A percentile compares a stretch with the other conserved stretches of the same genome.
These are phyloP conservation scores for Poecile atricapillus DNA, from an alignment of 2,113 vertebrate species.

Conservation along the genomic window DNA sequence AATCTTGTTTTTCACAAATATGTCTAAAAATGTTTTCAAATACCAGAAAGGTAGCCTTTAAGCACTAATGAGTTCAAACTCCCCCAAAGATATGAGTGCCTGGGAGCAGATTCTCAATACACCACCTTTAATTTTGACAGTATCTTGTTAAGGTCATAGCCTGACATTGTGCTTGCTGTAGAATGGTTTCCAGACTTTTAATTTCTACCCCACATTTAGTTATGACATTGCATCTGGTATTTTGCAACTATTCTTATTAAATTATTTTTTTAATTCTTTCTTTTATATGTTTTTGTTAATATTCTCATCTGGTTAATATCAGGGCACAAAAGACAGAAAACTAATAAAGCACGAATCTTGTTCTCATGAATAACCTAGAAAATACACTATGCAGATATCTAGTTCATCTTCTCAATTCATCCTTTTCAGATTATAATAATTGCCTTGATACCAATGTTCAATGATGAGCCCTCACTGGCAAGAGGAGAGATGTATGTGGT, in stretches of 20 bases:
- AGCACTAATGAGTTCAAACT: not conserved
- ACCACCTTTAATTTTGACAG: not conserved
- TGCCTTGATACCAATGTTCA: not conserved
- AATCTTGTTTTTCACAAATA: not conserved
- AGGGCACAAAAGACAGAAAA: not conserved
- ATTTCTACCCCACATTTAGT: not conserved
- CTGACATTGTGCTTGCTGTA: not conserved
- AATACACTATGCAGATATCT: not conserved
- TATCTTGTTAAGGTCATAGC: not conserved
- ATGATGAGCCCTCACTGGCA: not conserved
- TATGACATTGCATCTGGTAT: not conserved
- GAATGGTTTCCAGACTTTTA: not conserved
- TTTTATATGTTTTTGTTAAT: not conserved
- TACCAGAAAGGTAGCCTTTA: not conserved
- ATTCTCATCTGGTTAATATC: not conserved
- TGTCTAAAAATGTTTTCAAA: not conserved
- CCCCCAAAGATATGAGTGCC: not conserved
- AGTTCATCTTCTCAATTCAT: not conserved
- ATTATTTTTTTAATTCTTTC: not conserved
- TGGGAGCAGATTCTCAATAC: not conserved
- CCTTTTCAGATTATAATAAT: not conserved
- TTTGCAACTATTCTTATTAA: not conserved
- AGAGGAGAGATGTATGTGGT: not conserved
- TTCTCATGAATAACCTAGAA: not conserved
- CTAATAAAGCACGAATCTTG: not conserved